Evolutionary conservation across 2,888 invertebrate genomes (phyloP).

Genomic region (Hirtodrosophila alboralis): DNA sequence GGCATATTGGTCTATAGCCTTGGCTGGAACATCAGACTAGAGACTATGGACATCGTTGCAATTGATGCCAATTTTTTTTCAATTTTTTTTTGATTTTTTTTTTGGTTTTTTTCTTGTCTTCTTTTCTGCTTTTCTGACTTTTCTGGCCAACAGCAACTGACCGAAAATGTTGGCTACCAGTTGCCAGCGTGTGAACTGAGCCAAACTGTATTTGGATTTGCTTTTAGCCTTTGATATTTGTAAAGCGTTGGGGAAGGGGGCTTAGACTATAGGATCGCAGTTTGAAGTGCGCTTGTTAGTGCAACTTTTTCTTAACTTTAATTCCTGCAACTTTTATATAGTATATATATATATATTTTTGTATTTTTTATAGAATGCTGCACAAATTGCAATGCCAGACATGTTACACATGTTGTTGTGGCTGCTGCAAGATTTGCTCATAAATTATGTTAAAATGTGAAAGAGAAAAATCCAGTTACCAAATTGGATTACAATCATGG

Average conservation of each 20-base stretch:
- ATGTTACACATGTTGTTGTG: constrained; percentile 1
- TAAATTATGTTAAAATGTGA: constrained; percentile 75
- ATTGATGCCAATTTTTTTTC: constrained; percentile 40
- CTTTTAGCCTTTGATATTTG: constrained; percentile 70
- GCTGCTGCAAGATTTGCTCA: constrained; percentile 40
- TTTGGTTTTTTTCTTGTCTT: too few species aligned
- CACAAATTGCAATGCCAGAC: constrained; percentile 37
- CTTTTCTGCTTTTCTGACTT: too few species aligned
- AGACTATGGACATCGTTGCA: constrained; percentile 29
- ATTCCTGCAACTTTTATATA: constrained; percentile 69
- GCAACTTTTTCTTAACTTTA: constrained; percentile 58
- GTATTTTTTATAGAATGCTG: constrained; percentile 32
- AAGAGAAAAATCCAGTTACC: constrained; percentile 73
- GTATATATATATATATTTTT: too few species aligned
- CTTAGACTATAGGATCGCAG: constrained; percentile 11
- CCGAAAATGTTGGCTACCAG: constrained; percentile 56
- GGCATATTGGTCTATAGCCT: constrained; percentile 65
- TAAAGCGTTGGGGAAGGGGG: neutral
- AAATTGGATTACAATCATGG: constrained; percentile 69
- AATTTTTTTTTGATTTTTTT: constrained; percentile 4
- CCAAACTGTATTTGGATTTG: constrained; percentile 42
- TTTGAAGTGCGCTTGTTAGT: constrained; percentile 70
- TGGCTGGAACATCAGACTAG: constrained; percentile 46
- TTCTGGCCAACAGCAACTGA: constrained; percentile 44
- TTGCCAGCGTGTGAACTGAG: constrained; percentile 71